phyloP scores from a whole-genome alignment of 2,888 invertebrate species.

The Synanthedon myopaeformis region DNA sequence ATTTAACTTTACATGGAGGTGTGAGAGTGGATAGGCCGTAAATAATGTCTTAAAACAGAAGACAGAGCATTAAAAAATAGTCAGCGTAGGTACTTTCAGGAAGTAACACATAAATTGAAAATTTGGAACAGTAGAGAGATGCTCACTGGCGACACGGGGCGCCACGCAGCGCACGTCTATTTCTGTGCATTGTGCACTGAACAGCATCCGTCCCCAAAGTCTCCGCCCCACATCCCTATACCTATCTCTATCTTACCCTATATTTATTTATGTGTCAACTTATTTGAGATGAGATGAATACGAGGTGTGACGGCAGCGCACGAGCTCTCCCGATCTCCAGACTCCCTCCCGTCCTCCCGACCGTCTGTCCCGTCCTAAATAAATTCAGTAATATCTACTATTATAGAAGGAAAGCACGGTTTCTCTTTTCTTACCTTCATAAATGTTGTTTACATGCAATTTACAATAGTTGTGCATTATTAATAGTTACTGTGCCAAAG shows the following conservation, averaged over 20 bases:
- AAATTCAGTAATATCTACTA: conserved; percentile 28
- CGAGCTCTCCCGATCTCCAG: conserved; percentile 38
- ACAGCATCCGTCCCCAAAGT: conserved; percentile 42
- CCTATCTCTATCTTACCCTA: conserved; percentile 27
- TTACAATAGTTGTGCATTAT: too few relatives aligned
- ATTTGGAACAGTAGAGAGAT: conserved; percentile 31
- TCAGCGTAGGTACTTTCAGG: conserved; percentile 23
- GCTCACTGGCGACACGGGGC: conserved; percentile 26
- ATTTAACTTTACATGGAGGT: too few relatives aligned
- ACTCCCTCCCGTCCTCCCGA: conserved; percentile 22
- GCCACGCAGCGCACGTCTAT: conserved; percentile 37
- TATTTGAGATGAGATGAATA: conserved; percentile 1
- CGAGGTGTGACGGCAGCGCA: conserved; percentile 15
- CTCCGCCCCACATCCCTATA: conserved; percentile 12
- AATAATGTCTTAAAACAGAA: not conserved
- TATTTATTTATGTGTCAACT: conserved; percentile 9
- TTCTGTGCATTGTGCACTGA: conserved; percentile 35
- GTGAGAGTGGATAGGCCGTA: too few relatives aligned
- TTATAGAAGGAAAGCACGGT: conserved; percentile 22
- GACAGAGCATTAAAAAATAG: not conserved
- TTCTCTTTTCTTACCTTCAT: too few relatives aligned
- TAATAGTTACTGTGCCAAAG: too few relatives aligned
- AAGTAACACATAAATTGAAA: conserved; percentile 50
- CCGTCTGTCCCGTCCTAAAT: conserved; percentile 34
- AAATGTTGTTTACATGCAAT: too few relatives aligned